A percentile compares a stretch with the other conserved stretches of the same genome.
These are phyloP conservation scores for Euplexia lucipara DNA, from an alignment of 2,888 invertebrate genomes.

Conservation along the genomic window DNA sequence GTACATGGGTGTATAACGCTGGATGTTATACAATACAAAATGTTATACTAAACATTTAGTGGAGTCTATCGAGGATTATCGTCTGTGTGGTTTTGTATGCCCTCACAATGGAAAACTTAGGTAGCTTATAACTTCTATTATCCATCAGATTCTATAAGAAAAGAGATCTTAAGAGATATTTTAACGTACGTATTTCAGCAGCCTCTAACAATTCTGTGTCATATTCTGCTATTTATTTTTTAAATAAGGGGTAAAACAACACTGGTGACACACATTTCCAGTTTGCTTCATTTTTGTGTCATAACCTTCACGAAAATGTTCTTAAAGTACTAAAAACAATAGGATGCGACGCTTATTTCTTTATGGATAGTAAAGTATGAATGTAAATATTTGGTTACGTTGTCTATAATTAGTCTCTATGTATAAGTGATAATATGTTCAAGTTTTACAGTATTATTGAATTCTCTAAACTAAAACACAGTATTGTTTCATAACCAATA, in stretches of 20 bases:
- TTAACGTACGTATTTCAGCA: slow-evolving; percentile 1
- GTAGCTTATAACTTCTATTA: slow-evolving; percentile 9
- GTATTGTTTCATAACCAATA: neutral
- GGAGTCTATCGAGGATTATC: slow-evolving; percentile 15
- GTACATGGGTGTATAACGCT: slow-evolving; percentile 8
- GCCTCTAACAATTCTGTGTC: slow-evolving; percentile 4
- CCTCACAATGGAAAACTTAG: neutral
- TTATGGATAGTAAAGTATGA: slow-evolving; percentile 34
- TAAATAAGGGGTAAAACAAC: neutral
- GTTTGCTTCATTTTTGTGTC: slow-evolving; percentile 18
- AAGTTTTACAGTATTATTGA: slow-evolving; percentile 16
- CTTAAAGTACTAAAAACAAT: slow-evolving; percentile 36
- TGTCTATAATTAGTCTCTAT: slow-evolving; percentile 52
- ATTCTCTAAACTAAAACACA: slow-evolving; percentile 3
- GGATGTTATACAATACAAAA: neutral
- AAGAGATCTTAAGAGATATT: neutral
- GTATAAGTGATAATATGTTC: slow-evolving; percentile 24
- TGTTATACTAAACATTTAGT: neutral
- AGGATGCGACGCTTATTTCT: slow-evolving; percentile 38
- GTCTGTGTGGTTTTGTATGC: neutral
- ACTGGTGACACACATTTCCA: slow-evolving; percentile 22
- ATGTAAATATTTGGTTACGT: slow-evolving; percentile 59
- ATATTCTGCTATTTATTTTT: slow-evolving; percentile 2
- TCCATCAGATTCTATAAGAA: neutral
- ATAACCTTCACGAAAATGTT: slow-evolving; percentile 57